Percentiles rank a stretch among this genome's conserved stretches.
Evolutionary conservation across 2,888 invertebrate genomes (phyloP).

Genomic region (Caenorhabditis auriculariae): DNA sequence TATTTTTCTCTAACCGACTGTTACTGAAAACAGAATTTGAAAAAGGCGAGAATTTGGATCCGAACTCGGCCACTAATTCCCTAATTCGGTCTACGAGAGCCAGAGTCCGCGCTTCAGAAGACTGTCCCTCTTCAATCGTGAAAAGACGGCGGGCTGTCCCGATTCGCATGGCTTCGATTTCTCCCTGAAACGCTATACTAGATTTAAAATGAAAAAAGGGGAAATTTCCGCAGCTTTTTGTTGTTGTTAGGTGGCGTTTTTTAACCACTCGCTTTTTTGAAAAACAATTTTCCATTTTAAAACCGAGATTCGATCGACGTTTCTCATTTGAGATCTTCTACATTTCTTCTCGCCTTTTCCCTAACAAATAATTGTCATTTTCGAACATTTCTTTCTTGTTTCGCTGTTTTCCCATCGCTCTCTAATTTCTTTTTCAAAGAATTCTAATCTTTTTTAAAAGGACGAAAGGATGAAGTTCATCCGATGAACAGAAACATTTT

Average conservation of each 20-base stretch:
- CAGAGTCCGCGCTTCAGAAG: slow-evolving; percentile 10
- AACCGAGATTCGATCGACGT: too few relatives aligned
- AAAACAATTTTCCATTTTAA: slow-evolving; percentile 2
- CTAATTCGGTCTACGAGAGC: slow-evolving; percentile 16
- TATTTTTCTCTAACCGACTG: slow-evolving; percentile 20
- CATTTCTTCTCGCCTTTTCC: too few relatives aligned
- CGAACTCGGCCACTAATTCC: slow-evolving; percentile 10
- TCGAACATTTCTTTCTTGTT: too few relatives aligned
- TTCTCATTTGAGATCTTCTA: too few relatives aligned
- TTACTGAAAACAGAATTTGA: slow-evolving; percentile 5
- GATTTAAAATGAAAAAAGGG: background rate
- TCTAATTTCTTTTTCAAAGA: background rate
- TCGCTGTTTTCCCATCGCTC: too few relatives aligned
- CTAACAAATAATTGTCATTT: too few relatives aligned
- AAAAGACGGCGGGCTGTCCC: slow-evolving; percentile 14
- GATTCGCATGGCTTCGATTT: slow-evolving; percentile 25
- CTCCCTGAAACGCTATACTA: slow-evolving; percentile 8
- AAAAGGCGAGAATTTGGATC: background rate
- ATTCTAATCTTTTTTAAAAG: too few relatives aligned
- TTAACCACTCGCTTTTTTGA: background rate
- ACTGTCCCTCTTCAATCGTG: slow-evolving; percentile 10
- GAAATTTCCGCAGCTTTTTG: too few relatives aligned
- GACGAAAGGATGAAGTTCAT: too few relatives aligned
- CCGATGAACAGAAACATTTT: background rate
- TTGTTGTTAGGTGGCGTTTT: too few relatives aligned